Conservation (phyloP, 92 coral and sea anemone species). For the Meandrina meandrites region DNA sequence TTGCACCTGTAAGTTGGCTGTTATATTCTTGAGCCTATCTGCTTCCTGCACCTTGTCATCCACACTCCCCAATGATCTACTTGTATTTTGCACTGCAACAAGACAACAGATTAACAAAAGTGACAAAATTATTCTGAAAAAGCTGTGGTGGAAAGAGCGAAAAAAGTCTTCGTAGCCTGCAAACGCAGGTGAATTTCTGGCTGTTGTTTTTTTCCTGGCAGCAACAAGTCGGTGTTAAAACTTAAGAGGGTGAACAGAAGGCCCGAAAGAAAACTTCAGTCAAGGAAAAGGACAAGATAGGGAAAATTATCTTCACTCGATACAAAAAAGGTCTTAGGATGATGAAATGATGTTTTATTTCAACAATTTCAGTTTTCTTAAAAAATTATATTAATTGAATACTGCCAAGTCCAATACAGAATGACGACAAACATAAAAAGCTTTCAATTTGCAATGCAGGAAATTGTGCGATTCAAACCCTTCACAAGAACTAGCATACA, state of each 20-base stretch:
- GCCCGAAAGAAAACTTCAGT: not conserved
- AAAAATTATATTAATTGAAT: not conserved
- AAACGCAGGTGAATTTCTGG: no score
- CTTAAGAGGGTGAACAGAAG: not conserved
- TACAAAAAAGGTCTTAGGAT: not conserved
- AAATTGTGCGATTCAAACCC: not conserved
- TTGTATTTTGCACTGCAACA: constrained; percentile 66
- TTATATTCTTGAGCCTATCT: constrained; percentile 55
- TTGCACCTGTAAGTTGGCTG: constrained; percentile 56
- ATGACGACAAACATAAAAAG: not conserved
- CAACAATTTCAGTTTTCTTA: not conserved
- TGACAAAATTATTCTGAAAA: not conserved
- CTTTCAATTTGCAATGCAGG: not conserved
- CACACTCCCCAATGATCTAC: constrained; percentile 52
- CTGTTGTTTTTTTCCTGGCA: no score
- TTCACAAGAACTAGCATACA: not conserved
- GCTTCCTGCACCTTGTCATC: constrained; percentile 50
- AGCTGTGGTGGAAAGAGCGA: not conserved
- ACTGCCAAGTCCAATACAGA: not conserved
- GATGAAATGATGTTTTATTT: not conserved
- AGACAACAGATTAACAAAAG: not conserved
- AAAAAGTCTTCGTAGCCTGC: no score
- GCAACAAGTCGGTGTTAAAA: no score
- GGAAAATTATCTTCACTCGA: no score
- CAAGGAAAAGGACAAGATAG: no score